A percentile compares a stretch with the other conserved stretches of the same genome.
Conservation (phyloP, 2,888 invertebrate genomes). For the Theristus sp. region DNA sequence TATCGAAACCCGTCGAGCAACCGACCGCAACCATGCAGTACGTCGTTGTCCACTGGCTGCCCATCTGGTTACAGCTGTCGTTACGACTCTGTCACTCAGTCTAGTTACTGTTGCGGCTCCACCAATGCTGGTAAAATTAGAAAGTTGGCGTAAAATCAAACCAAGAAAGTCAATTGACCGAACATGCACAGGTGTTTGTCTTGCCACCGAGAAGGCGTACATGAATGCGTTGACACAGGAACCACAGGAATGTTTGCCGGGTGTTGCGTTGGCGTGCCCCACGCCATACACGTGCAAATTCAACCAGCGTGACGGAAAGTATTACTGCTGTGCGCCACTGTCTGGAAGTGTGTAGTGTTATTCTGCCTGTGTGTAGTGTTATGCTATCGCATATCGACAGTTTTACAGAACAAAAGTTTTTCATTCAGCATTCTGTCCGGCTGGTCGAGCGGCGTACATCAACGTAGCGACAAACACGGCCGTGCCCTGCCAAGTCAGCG, state of each 20-base stretch:
- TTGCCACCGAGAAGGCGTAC: constrained; percentile 1
- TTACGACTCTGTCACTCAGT: constrained; percentile 15
- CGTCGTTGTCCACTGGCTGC: constrained; percentile 16
- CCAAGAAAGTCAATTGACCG: background rate
- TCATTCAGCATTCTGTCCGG: constrained; percentile 3
- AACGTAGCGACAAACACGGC: background rate
- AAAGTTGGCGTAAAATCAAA: background rate
- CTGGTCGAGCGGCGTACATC: background rate
- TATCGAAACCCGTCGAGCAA: constrained; percentile 6
- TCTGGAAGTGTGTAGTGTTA: background rate
- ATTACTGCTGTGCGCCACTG: constrained; percentile 3
- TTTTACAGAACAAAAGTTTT: too few relatives aligned
- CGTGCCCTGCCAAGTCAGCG: background rate
- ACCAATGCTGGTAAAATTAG: constrained; percentile 2
- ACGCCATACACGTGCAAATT: background rate
- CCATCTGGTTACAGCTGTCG: constrained; percentile 21
- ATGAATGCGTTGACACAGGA: background rate
- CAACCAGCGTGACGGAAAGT: background rate
- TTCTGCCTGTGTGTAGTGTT: background rate
- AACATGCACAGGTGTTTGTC: constrained; percentile 2
- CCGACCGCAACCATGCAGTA: constrained; percentile 13
- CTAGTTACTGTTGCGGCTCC: constrained; percentile 20
- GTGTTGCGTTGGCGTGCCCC: background rate
- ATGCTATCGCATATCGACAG: too few relatives aligned
- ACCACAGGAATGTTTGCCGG: background rate